phyloP scores from a whole-genome alignment of 1,140 invertebrate genomes.

The Drosophila leontia region DNA sequence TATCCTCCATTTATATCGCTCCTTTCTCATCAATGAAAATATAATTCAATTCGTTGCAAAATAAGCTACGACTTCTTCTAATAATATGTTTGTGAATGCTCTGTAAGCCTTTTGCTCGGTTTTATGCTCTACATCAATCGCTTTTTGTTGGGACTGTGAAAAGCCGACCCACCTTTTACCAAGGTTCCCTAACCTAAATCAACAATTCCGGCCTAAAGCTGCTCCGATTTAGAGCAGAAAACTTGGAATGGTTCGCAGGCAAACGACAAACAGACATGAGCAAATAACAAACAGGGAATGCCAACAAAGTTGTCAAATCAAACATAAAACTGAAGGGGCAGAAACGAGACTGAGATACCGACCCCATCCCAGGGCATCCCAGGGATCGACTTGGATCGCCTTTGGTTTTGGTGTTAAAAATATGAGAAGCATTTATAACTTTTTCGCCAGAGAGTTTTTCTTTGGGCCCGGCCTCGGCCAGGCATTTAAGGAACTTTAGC shows the following conservation, averaged over 20 bases:
- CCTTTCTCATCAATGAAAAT: background rate
- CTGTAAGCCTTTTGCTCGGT: background rate
- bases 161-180: slow-evolving; percentile 16
- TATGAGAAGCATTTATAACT: slow-evolving; percentile 72
- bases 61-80: slow-evolving; percentile 1
- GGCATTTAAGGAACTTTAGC: slow-evolving; percentile 75
- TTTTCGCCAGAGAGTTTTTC: slow-evolving; percentile 38
- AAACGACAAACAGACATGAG: slow-evolving; percentile 34
- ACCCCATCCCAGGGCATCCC: slow-evolving; percentile 15
- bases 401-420: slow-evolving; percentile 70
- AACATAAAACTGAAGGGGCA: slow-evolving; percentile 55
- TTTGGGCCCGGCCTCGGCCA: slow-evolving; percentile 5
- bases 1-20: background rate
- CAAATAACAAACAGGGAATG: slow-evolving; percentile 34
- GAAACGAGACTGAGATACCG: slow-evolving; percentile 9
- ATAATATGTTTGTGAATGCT: slow-evolving; percentile 21
- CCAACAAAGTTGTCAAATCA: slow-evolving; percentile 80
- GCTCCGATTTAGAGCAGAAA: slow-evolving; percentile 49
- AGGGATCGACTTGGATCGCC: slow-evolving; percentile 23
- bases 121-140: slow-evolving; percentile 7
- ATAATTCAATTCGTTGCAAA: too few species aligned
- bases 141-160: background rate
- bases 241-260: slow-evolving; percentile 37
- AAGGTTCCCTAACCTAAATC: slow-evolving; percentile 51
- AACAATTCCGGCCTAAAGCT: slow-evolving; percentile 51